Evolutionary conservation across 2,113 vertebrate species (phyloP).

Genomic region (Baryphthengus martii): DNA sequence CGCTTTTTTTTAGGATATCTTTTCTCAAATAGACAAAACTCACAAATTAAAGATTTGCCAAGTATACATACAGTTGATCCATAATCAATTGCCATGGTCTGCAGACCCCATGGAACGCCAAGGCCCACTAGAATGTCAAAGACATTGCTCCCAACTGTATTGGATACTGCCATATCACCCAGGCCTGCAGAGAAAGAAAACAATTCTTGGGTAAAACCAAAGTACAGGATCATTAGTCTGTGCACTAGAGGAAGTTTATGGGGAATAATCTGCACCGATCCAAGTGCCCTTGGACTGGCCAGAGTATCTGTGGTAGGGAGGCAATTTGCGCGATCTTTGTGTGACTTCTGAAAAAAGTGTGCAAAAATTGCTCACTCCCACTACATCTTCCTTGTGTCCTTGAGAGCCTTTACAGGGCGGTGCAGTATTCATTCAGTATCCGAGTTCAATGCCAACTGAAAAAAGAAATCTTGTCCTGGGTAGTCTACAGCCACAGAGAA

Average conservation of each 20-base stretch:
- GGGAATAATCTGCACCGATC: neutral
- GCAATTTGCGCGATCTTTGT: neutral
- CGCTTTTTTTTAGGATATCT: neutral
- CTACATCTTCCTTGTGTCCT: neutral
- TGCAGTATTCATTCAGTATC: neutral
- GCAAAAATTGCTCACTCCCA: neutral
- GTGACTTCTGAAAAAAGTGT: neutral
- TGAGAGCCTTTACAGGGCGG: neutral
- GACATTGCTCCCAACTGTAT: slow-evolving; percentile 95
- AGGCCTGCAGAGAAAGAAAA: slow-evolving; percentile 76
- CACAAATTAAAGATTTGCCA: neutral
- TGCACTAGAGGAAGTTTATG: neutral
- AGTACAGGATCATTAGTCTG: neutral
- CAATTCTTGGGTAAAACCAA: neutral
- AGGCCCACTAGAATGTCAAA: slow-evolving; percentile 97
- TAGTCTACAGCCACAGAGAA: neutral
- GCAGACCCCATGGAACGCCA: slow-evolving; percentile 91
- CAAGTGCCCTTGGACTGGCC: neutral
- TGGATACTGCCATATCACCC: slow-evolving; percentile 97
- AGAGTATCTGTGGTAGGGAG: neutral
- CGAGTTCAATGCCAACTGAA: neutral
- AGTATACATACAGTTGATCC: slow-evolving; percentile 83
- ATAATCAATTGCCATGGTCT: slow-evolving; percentile 87
- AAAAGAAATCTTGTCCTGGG: neutral
- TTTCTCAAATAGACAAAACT: neutral